Evolutionary conservation across 2,113 vertebrate genomes (phyloP), one percentile per base, ranked within the genome.

Genomic region (Paraplagusia blochii): DNA sequence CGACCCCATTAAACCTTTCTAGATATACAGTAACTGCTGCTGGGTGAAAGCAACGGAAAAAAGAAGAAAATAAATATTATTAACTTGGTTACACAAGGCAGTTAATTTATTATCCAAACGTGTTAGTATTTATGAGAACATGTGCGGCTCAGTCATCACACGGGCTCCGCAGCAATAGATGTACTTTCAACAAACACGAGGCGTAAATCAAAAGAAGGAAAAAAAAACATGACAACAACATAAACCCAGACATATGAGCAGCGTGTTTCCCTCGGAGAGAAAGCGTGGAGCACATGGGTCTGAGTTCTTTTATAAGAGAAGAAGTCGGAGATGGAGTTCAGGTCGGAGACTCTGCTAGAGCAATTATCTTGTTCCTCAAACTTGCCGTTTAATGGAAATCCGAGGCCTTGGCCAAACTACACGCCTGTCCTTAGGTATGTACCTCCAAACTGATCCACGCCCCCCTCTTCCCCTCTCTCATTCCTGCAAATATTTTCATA

Each of bases 351-450:
- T 88, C 82, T 90, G 85, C 76, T 82, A 76, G 74, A 89, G 77
- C 74, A 87, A 88, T 90, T 84, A 88, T 87, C 86, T 87, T 90
- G 87, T 89, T 90, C 72, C 76, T 79, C 55, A 85, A 88, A 88
- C 61, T 71, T 81, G 74, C 63, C 40, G 11, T 83, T 85, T 84
- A 84, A 87, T 85, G 79, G 88, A 89, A 90, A 88, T 76, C 62
- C 53, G 72, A 76, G 29, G 56, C 62, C 61, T 53, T 55, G 48
- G 88, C 85, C 85, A 91, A 89, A 83, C 75, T 83, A 87, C 72
- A 86, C 70, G 77, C 68, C 63, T 75, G 66, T 63, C 75, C 80
- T 79, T 75, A 86, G 82, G 81, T 87, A 87, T 85, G 77, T 84
- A 80, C 62, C 73, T 70, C 67, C 50, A 38, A 77, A 68, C 63